Evolutionary conservation across 2,888 invertebrate genomes (phyloP).

Genomic region (Hirudinaria manillensis): DNA sequence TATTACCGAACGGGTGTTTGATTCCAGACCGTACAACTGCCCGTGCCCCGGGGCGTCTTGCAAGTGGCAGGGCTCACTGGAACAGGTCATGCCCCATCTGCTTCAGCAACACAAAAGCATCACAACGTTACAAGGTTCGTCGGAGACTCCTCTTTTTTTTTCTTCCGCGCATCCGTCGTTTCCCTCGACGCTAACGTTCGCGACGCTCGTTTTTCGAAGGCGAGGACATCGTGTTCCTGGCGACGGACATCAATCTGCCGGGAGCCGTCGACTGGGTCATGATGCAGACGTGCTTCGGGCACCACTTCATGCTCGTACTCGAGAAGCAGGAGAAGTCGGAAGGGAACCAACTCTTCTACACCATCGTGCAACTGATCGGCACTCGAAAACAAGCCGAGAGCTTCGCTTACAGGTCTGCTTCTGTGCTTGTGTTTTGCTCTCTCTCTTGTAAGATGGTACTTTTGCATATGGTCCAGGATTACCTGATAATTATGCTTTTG

Average conservation of each 20-base stretch:
- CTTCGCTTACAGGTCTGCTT: slow-evolving; percentile 77
- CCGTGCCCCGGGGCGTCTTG: slow-evolving; percentile 99
- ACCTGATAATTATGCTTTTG: too few species aligned
- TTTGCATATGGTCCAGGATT: too few species aligned
- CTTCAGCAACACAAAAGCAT: slow-evolving; percentile 87
- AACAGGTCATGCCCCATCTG: slow-evolving; percentile 96
- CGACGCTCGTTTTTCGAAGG: slow-evolving; percentile 60
- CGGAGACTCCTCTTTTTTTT: background rate
- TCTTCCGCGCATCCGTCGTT: background rate
- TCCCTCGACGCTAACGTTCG: too few species aligned
- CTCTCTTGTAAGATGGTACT: too few species aligned
- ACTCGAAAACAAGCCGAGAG: slow-evolving; percentile 97
- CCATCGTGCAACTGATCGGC: slow-evolving; percentile 97
- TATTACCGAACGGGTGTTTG: background rate
- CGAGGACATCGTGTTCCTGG: slow-evolving; percentile 98
- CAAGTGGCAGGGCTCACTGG: slow-evolving; percentile 96
- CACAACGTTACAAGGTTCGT: slow-evolving; percentile 78
- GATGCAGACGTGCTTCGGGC: slow-evolving; percentile 99
- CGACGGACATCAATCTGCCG: slow-evolving; percentile 97
- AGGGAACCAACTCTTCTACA: slow-evolving; percentile 63
- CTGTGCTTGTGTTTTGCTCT: too few species aligned
- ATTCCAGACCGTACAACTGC: slow-evolving; percentile 80
- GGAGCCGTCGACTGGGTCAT: slow-evolving; percentile 97
- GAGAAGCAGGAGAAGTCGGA: slow-evolving; percentile 86
- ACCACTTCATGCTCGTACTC: slow-evolving; percentile 97